Conservation (phyloP, 2,888 invertebrate genomes). For the Antitype chi region DNA sequence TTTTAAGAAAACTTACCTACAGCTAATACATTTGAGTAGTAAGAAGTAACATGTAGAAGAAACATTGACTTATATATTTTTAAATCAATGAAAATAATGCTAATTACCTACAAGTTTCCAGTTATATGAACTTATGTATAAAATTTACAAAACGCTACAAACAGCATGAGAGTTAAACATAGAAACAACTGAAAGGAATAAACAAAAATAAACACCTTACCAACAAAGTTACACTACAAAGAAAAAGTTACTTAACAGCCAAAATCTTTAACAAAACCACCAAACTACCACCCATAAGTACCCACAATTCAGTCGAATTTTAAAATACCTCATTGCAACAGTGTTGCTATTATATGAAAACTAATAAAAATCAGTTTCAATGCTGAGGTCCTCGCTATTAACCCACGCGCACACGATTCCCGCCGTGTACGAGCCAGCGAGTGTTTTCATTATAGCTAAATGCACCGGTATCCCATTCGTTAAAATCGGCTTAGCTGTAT, state of each 20-base stretch:
- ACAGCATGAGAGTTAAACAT: too few species aligned
- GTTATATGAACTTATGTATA: too few species aligned
- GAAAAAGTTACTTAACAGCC: neutral
- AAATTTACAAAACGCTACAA: too few species aligned
- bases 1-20: too few species aligned
- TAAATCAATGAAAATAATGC: too few species aligned
- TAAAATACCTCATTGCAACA: neutral
- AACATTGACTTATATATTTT: too few species aligned
- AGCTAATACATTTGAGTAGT: too few species aligned
- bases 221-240: too few species aligned
- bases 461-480: conserved; percentile 34
- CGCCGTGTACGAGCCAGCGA: conserved; percentile 10
- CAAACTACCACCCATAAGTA: neutral
- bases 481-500: conserved; percentile 39
- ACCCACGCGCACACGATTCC: conserved; percentile 1
- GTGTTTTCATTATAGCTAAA: conserved; percentile 43
- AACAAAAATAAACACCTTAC: too few species aligned
- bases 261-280: neutral
- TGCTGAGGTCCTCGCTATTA: neutral
- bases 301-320: neutral
- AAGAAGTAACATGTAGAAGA: too few species aligned
- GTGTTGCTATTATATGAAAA: neutral
- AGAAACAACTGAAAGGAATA: too few species aligned
- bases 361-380: conserved; percentile 2
- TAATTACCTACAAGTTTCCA: too few species aligned